Evolutionary conservation across 2,113 vertebrate genomes (phyloP).

Genomic region (Tyto alba): DNA sequence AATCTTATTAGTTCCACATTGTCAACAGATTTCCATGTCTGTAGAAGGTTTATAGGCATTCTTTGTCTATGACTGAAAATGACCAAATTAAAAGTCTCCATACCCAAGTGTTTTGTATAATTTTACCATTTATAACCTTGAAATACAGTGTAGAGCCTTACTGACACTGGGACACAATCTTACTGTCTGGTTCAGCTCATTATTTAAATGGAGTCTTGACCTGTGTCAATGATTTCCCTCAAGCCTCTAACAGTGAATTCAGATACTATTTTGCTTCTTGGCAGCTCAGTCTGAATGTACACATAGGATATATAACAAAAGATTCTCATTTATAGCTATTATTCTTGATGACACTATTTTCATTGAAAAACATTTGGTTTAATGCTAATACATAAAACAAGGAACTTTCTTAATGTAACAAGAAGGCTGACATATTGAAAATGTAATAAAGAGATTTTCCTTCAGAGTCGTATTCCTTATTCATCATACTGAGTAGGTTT

Average conservation of each 20-base stretch:
- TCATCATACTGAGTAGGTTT: background rate
- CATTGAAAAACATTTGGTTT: constrained; percentile 8
- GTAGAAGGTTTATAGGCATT: background rate
- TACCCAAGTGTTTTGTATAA: background rate
- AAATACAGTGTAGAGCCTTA: background rate
- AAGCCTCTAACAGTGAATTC: background rate
- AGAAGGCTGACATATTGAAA: background rate
- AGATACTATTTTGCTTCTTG: background rate
- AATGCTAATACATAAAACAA: background rate
- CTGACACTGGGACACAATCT: background rate
- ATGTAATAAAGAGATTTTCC: background rate
- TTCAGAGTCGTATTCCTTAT: background rate
- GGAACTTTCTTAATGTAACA: background rate
- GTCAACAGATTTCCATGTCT: background rate
- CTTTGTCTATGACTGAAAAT: background rate
- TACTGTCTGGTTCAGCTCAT: background rate
- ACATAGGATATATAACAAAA: background rate
- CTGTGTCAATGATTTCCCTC: background rate
- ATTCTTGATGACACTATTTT: background rate
- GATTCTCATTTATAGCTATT: background rate
- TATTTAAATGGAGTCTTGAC: background rate
- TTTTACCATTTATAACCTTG: background rate
- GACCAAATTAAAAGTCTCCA: background rate
- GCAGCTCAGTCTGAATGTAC: background rate
- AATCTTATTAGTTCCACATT: background rate